These are phyloP conservation scores for Laticauda laticaudata DNA, from an alignment of 2,113 vertebrate genomes.

Conservation along the genomic window DNA sequence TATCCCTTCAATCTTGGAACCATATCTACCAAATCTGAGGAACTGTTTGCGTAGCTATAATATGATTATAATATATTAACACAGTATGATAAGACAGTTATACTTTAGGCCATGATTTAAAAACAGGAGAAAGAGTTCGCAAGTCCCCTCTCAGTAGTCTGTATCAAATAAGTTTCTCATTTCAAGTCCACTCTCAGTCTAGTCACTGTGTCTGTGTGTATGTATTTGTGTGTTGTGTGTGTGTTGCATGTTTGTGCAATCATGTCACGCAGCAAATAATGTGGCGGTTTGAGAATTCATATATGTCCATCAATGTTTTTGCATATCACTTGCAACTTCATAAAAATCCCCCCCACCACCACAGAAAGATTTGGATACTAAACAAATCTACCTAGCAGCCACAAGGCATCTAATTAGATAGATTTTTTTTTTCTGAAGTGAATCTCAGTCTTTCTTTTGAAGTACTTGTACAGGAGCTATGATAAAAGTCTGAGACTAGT, in stretches of 20 bases:
- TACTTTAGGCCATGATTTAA: background rate
- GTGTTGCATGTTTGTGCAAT: conserved; percentile 34
- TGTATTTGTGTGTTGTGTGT: background rate
- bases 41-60: background rate
- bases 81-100: background rate
- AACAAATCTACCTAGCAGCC: background rate
- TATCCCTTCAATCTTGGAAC: background rate
- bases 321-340: background rate
- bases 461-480: background rate
- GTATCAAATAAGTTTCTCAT: background rate
- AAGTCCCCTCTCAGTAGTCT: background rate
- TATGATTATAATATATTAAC: background rate
- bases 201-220: accelerated
- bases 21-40: background rate
- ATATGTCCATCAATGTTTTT: conserved; percentile 13
- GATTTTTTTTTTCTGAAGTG: too few species aligned
- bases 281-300: conserved; percentile 26
- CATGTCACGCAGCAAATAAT: conserved; percentile 17
- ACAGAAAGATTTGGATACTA: background rate
- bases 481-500: background rate
- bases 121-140: background rate
- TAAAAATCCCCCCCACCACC: background rate
- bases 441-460: background rate
- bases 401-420: background rate
- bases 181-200: background rate